Evolutionary conservation across 2,888 invertebrate species (phyloP).

Genomic region (Pelosia muscerda): DNA sequence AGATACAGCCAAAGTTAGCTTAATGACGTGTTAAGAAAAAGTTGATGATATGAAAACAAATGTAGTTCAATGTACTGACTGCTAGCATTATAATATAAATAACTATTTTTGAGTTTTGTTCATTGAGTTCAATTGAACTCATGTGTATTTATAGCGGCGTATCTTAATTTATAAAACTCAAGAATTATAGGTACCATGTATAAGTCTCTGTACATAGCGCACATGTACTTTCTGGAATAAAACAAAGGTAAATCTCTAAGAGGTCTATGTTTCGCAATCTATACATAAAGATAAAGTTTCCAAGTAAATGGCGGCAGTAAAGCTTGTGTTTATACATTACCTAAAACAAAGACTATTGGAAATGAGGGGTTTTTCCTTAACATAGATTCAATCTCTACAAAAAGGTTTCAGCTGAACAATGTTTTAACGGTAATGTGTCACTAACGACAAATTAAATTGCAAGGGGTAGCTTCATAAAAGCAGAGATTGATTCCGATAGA

Average conservation of each 20-base stretch:
- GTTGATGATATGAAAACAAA: conserved; percentile 45
- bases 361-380: conserved; percentile 27
- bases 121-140: background rate
- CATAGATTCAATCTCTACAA: conserved; percentile 38
- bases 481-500: conserved; percentile 12
- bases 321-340: conserved; percentile 17
- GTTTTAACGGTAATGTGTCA: conserved; percentile 41
- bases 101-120: background rate
- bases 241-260: background rate
- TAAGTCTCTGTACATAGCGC: background rate
- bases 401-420: conserved; percentile 44
- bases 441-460: conserved; percentile 46
- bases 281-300: conserved; percentile 15
- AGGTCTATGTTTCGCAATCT: background rate
- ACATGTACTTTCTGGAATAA: no score
- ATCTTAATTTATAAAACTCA: background rate
- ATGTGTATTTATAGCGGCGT: background rate
- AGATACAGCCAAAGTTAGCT: conserved; percentile 65
- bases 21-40: conserved; percentile 67
- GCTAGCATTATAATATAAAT: background rate
- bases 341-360: conserved; percentile 33
- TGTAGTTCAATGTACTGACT: background rate
- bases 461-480: conserved; percentile 8
- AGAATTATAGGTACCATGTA: no score
- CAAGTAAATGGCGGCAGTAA: conserved; percentile 18